Base-by-base conservation (phyloP, 2,888 invertebrate genomes). In the Priocnemis perturbator region DNA sequence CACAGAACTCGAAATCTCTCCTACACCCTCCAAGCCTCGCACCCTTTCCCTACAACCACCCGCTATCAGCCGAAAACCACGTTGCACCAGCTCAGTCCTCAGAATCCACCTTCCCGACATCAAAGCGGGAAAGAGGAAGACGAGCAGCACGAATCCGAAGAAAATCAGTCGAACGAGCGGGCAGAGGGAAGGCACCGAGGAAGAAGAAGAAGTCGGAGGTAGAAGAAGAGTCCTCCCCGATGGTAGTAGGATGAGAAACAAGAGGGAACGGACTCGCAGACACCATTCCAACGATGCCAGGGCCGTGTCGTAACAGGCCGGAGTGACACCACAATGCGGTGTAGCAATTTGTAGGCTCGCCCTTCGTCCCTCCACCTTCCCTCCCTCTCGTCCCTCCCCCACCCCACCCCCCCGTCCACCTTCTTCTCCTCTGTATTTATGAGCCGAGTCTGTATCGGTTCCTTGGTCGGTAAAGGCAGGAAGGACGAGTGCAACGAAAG, bases 261-360 rank as follows among this genome's bases (percentile, higher is more conserved):
- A 58, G 37, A 37, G 64, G 52, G 55, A 57, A 67, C 52, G 55
- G 71, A 63, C 71, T 68, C 76, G 78, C 71, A 53, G 84, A 88
- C 88, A 88, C 88, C 88, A 88, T 88, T 88, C 88, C 88, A 83
- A 74, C 86, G 88, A 89, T 89, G 88, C 88, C 88, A 84, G 84
- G 85, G 82, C 84, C 87, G 88, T 89, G 89, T 89, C 85, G 88
- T 84, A 83, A 85, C 81, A 84, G 83, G 83, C 83, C 76, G 84
- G 88, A 88, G 88, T 89, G 89, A 89, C 89, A 89, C 88, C 86
- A 89, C 89, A 89, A 89, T 88, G 88, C 89, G 85, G 84, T 89
- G 89, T 88, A 89, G 88, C 89, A 89, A 89, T 89, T 89, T 89
- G 89, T 89, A 88, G 88, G 86, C 87, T 87, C 86, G 86, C 86